Evolutionary conservation across 2,797 vertebrate species (phyloP), one percentile per base, ranked within the genome.

Genomic region (Salarias fasciatus): DNA sequence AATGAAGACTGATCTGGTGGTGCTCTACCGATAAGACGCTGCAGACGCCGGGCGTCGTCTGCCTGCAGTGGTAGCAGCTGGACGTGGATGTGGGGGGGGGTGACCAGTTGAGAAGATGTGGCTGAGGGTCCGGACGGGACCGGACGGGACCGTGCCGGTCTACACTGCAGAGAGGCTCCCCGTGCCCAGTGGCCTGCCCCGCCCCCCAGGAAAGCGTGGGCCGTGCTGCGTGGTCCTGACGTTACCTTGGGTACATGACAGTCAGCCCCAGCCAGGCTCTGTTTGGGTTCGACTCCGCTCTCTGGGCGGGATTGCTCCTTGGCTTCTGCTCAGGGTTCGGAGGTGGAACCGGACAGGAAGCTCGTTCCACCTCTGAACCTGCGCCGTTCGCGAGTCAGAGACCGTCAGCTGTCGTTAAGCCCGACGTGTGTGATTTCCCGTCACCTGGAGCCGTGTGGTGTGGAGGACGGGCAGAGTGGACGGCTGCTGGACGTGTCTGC

Each of bases 231-330:
- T 95, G 94, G 95, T 96, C 93, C 93, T 95, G 96, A 94, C 96
- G 97, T 98, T 98, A 93, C 97, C 97, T 99, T 99, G 97, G 94
- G 95, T 99, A 96, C 97, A 98, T 99, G 97, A 98, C 94, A 96
- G 95, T 95, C 96, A 96, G 95, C 96, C 95, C 96, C 95, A 96
- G 95, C 95, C 96, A 98, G 95, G 93, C 88, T 95, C 92, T 93
- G 92, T 92, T 93, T 88, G 83, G 86, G 42, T 77, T 72, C 69
- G 68, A 15, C 79, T 64, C 13, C 1, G 57, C 59, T 55, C 61
- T 62, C 53, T 61, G 60, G 59, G 35, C 2, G 41, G 67, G 59
- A 24, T 75, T 6, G 5, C 0, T 45, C 53, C 45, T 58, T 53
- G 29, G 79, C 68, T 52, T 69, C 53, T 68, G 44, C 63, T 87